phyloP scores from a whole-genome alignment of 1,140 invertebrate species.

The Oedothorax gibbosus region DNA sequence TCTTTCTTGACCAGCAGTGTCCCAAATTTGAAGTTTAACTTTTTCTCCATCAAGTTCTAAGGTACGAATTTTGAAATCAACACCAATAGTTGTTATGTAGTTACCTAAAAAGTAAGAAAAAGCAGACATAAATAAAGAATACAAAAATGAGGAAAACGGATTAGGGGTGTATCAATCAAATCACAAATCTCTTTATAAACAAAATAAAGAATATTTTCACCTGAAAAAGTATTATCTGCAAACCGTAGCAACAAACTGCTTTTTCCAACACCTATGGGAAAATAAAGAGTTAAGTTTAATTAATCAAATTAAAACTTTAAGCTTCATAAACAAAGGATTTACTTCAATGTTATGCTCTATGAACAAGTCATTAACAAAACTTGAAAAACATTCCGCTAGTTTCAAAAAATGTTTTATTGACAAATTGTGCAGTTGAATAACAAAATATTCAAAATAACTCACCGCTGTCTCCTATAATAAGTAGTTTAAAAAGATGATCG shows the following conservation, averaged over 20 bases:
- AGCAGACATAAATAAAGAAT: slow-evolving; percentile 62
- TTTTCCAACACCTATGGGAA: slow-evolving; percentile 93
- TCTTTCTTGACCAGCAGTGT: slow-evolving; percentile 78
- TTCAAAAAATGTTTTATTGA: not conserved
- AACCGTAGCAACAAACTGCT: slow-evolving; percentile 95
- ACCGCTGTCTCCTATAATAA: slow-evolving; percentile 84
- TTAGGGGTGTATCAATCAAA: not conserved
- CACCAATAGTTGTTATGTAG: slow-evolving; percentile 99
- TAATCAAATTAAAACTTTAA: not conserved
- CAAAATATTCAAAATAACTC: slow-evolving; percentile 22
- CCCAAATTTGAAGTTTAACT: slow-evolving; percentile 96
- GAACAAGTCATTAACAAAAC: not conserved
- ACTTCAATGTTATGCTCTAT: not conserved
- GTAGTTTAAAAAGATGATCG: slow-evolving; percentile 97
- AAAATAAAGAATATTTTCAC: slow-evolving; percentile 68
- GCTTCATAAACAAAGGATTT: not conserved
- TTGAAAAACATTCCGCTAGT: not conserved
- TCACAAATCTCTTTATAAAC: not conserved
- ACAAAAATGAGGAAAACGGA: not conserved
- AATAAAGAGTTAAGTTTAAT: not conserved
- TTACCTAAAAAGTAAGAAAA: slow-evolving; percentile 81
- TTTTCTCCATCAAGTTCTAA: slow-evolving; percentile 97
- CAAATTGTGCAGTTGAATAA: slow-evolving; percentile 41
- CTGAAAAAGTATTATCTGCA: slow-evolving; percentile 97
- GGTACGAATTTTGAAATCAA: slow-evolving; percentile 99